Evolutionary conservation across 2,113 vertebrate genomes (phyloP).

Genomic region (Siniperca knerii): DNA sequence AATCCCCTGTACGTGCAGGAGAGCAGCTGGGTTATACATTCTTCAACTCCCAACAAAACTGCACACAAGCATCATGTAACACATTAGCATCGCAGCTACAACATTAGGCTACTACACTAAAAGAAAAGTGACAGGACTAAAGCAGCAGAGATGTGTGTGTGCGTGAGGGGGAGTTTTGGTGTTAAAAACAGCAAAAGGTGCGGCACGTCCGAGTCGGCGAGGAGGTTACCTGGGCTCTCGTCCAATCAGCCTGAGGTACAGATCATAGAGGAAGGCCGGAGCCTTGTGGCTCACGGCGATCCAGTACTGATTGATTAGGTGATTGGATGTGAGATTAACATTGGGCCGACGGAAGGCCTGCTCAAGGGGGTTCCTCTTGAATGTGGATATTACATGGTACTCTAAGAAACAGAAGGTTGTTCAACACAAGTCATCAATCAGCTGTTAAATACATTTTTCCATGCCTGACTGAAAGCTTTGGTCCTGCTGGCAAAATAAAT

Average conservation of each 20-base stretch:
- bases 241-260: slow-evolving; percentile 99
- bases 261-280: slow-evolving; percentile 99
- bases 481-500: not conserved
- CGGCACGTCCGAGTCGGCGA: slow-evolving; percentile 53
- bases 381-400: slow-evolving; percentile 99
- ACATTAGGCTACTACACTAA: slow-evolving; percentile 32
- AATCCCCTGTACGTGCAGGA: not conserved
- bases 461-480: not conserved
- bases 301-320: slow-evolving; percentile 99
- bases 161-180: not conserved
- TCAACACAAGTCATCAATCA: slow-evolving; percentile 73
- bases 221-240: slow-evolving; percentile 98
- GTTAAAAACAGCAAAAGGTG: slow-evolving; percentile 28
- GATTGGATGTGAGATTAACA: slow-evolving; percentile 99
- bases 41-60: slow-evolving; percentile 55
- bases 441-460: not conserved
- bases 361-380: slow-evolving; percentile 99
- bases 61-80: slow-evolving; percentile 61
- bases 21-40: slow-evolving; percentile 73
- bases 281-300: slow-evolving; percentile 99
- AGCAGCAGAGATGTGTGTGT: slow-evolving; percentile 57
- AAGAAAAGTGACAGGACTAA: slow-evolving; percentile 55
- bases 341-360: slow-evolving; percentile 99
- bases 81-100: slow-evolving; percentile 45
- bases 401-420: slow-evolving; percentile 95